Percentiles rank a stretch among this genome's conserved stretches.
phyloP scores from a whole-genome alignment of 2,113 vertebrate genomes.

The Epinephelus moara region DNA sequence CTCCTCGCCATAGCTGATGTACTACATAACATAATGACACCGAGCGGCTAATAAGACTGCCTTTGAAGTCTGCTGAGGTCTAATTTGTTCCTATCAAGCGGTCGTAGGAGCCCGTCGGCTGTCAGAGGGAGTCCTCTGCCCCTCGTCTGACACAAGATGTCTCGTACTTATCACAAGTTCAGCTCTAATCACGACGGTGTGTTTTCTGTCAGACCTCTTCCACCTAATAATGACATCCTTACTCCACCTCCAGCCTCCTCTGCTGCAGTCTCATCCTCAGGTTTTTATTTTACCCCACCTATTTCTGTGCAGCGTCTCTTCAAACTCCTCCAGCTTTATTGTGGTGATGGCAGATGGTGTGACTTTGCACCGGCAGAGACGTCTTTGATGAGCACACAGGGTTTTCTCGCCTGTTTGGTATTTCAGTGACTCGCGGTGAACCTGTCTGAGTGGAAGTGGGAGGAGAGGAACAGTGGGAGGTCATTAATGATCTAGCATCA shows the following conservation, averaged over 20 bases:
- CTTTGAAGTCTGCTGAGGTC: conserved; percentile 58
- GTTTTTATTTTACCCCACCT: not conserved
- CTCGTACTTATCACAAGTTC: conserved; percentile 1
- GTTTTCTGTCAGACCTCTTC: not conserved
- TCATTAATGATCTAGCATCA: conserved; percentile 8
- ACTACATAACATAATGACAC: conserved; percentile 11
- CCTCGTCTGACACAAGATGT: conserved; percentile 15
- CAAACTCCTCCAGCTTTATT: not conserved
- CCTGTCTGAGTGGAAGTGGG: conserved; percentile 10
- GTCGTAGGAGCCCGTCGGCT: not conserved
- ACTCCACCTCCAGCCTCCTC: not conserved
- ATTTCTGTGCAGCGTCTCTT: not conserved
- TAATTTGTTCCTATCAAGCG: conserved; percentile 52
- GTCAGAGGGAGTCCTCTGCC: conserved; percentile 19
- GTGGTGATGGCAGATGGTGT: not conserved
- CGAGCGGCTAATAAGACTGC: conserved; percentile 4
- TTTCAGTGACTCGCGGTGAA: conserved; percentile 1
- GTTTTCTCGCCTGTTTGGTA: conserved; percentile 10
- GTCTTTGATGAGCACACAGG: not conserved
- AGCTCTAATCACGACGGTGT: not conserved
- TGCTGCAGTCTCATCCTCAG: not conserved
- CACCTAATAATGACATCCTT: not conserved
- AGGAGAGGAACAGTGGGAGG: conserved; percentile 3
- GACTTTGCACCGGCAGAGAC: not conserved
- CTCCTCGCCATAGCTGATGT: conserved; percentile 14